Percentiles rank a stretch among this genome's conserved stretches.
These are phyloP conservation scores for Scaptomyza hsui DNA, from an alignment of 1,140 invertebrate species.

Conservation along the genomic window DNA sequence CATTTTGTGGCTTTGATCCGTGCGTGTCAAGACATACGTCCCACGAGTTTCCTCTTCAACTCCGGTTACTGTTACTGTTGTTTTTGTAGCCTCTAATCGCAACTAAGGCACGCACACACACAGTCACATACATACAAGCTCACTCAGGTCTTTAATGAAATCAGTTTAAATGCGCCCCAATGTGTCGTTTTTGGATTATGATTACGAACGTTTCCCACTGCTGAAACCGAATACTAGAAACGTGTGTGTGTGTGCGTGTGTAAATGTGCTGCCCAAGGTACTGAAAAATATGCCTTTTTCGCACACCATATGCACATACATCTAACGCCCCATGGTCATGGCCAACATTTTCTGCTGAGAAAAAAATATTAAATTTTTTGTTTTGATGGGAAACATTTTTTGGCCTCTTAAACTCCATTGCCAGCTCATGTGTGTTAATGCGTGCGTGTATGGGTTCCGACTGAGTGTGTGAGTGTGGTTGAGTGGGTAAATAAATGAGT, in stretches of 20 bases:
- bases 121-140: conserved; percentile 17
- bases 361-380: not conserved
- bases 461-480: conserved; percentile 17
- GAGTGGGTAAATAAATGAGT: conserved; percentile 11
- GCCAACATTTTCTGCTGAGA: conserved; percentile 7
- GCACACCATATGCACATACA: conserved; percentile 40
- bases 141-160: conserved; percentile 66
- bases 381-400: conserved; percentile 31
- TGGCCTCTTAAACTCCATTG: conserved; percentile 54
- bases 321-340: conserved; percentile 30
- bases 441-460: conserved; percentile 20
- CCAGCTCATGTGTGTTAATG: conserved; percentile 71
- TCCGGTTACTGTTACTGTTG: conserved; percentile 24
- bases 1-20: conserved; percentile 50
- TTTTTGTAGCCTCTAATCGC: conserved; percentile 14
- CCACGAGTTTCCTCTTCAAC: conserved; percentile 53
- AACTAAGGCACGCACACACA: conserved; percentile 15
- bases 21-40: conserved; percentile 72
- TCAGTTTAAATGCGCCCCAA: conserved; percentile 79
- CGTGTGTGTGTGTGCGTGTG: conserved; percentile 12
- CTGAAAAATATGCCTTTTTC: conserved; percentile 45
- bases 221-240: conserved; percentile 10
- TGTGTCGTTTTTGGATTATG: conserved; percentile 77
- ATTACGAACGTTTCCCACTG: conserved; percentile 49
- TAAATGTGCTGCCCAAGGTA: conserved; percentile 40